phyloP scores from a whole-genome alignment of 2,888 invertebrate species.

The Elmis aenea region DNA sequence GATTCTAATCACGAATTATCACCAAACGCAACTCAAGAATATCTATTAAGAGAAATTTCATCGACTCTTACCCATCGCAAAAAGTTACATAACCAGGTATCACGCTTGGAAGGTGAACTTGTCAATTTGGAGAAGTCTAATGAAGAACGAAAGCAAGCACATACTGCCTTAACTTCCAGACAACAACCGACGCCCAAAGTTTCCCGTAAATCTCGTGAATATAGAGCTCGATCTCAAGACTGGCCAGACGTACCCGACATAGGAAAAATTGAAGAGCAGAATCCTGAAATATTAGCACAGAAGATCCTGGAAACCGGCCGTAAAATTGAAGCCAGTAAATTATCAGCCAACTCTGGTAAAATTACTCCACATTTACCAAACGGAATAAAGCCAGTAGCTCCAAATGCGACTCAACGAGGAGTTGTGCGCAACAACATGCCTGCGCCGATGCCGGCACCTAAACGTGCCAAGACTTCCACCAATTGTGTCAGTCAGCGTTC shows the following conservation, averaged over 20 bases:
- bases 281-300: constrained; percentile 83
- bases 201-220: constrained; percentile 62
- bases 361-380: constrained; percentile 23
- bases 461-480: constrained; percentile 35
- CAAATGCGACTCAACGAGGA: constrained; percentile 25
- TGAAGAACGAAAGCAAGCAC: constrained; percentile 56
- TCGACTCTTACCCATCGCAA: constrained; percentile 79
- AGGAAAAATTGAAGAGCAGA: constrained; percentile 86
- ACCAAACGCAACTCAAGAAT: constrained; percentile 69
- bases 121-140: constrained; percentile 66
- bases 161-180: constrained; percentile 30
- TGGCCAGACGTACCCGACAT: constrained; percentile 90
- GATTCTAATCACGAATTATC: constrained; percentile 57
- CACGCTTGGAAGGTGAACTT: constrained; percentile 75
- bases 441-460: constrained; percentile 36
- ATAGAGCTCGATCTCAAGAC: constrained; percentile 77
- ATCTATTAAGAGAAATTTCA: constrained; percentile 80
- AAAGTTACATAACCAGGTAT: constrained; percentile 75
- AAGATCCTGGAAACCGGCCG: constrained; percentile 86
- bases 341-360: constrained; percentile 38
- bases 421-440: constrained; percentile 40
- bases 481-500: constrained; percentile 31
- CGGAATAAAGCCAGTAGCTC: constrained; percentile 21
- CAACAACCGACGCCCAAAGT: constrained; percentile 38
- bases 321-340: constrained; percentile 81